Conservation (phyloP, 2,888 invertebrate genomes). For the Melipona bicolor region DNA sequence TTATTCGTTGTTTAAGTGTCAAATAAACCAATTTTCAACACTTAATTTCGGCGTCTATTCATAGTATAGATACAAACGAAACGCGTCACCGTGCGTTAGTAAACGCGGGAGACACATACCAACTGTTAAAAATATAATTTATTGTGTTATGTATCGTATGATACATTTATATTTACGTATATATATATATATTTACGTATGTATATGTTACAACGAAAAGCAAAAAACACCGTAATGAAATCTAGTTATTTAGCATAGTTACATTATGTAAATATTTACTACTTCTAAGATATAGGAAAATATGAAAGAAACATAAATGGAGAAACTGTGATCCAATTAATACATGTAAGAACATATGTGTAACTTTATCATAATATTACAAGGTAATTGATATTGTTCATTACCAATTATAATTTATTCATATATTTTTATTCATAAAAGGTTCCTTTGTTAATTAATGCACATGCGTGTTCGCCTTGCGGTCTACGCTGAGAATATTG, state of each 20-base stretch:
- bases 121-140: slow-evolving; percentile 38
- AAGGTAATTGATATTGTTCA: not conserved
- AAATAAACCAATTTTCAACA: slow-evolving; percentile 10
- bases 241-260: not conserved
- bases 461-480: not conserved
- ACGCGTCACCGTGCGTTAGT: slow-evolving; percentile 20
- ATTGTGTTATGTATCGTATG: not conserved
- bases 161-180: not conserved
- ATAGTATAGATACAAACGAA: slow-evolving; percentile 11
- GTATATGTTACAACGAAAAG: not conserved
- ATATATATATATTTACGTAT: not conserved
- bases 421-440: not conserved
- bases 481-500: not conserved
- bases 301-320: not conserved
- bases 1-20: no score
- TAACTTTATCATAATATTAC: not conserved
- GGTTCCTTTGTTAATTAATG: not conserved
- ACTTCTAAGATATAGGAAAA: no score
- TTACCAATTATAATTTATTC: not conserved
- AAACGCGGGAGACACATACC: slow-evolving; percentile 60
- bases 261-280: not conserved
- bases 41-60: not conserved
- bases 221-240: not conserved
- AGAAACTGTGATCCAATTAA: no score
- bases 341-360: not conserved